phyloP scores from a whole-genome alignment of 92 coral and sea anemone species.

The Paragorgia papillata region DNA sequence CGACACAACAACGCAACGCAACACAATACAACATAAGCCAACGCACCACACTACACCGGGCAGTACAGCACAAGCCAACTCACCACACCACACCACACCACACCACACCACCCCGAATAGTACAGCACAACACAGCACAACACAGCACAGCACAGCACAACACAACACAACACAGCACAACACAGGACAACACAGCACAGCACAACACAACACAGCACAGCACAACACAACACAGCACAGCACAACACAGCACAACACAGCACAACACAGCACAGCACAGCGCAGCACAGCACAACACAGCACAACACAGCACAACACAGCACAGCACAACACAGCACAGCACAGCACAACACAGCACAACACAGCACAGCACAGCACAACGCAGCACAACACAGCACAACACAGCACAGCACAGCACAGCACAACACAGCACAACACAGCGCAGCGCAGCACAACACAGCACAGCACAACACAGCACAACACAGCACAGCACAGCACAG shows the following conservation, averaged over 20 bases:
- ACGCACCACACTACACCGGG: neutral
- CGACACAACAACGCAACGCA: neutral
- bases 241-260: constrained; percentile 12
- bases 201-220: constrained; percentile 5
- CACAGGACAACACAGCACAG: constrained; percentile 7
- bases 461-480: too few relatives aligned
- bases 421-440: too few relatives aligned
- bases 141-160: constrained; percentile 9
- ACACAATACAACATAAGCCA: neutral
- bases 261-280: constrained; percentile 14
- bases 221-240: constrained; percentile 1
- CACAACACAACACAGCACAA: constrained; percentile 4
- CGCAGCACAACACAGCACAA: neutral
- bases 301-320: constrained; percentile 18
- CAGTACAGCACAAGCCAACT: neutral
- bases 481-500: too few relatives aligned
- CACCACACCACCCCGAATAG: neutral
- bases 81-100: neutral
- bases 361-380: constrained; percentile 8
- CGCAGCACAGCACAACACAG: constrained; percentile 15
- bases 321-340: constrained; percentile 13
- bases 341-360: constrained; percentile 8
- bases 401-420: too few relatives aligned
- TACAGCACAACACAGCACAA: neutral
- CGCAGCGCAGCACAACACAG: too few relatives aligned